phyloP scores from a whole-genome alignment of 2,797 vertebrate genomes.

The Rousettus madagascariensis region DNA sequence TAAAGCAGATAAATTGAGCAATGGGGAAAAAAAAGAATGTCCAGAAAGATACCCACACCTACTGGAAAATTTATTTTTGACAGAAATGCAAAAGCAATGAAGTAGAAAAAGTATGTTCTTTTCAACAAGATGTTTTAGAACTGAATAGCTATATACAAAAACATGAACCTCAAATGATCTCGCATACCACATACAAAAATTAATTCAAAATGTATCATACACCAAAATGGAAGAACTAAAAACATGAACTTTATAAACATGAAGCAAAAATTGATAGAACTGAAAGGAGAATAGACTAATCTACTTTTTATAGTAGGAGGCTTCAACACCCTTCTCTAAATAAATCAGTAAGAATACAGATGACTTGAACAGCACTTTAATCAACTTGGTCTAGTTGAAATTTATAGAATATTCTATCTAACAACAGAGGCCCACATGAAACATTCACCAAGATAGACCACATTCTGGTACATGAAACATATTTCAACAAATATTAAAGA shows the following conservation, averaged over 20 bases:
- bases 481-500: background rate
- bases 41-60: background rate
- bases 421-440: background rate
- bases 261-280: background rate
- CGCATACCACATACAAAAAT: background rate
- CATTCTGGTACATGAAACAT: background rate
- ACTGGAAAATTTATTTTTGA: background rate
- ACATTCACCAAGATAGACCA: background rate
- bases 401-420: background rate
- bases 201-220: background rate
- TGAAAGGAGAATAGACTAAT: background rate
- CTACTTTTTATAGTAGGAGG: background rate
- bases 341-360: background rate
- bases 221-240: background rate
- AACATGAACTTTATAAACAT: background rate
- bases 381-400: background rate
- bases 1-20: background rate
- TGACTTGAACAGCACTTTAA: background rate
- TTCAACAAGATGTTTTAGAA: background rate
- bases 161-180: background rate
- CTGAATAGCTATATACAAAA: background rate
- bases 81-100: background rate
- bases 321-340: background rate
- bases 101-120: background rate
- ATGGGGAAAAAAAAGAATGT: background rate